Conservation (phyloP, 2,888 invertebrate genomes). For the Amorpha juglandis region DNA sequence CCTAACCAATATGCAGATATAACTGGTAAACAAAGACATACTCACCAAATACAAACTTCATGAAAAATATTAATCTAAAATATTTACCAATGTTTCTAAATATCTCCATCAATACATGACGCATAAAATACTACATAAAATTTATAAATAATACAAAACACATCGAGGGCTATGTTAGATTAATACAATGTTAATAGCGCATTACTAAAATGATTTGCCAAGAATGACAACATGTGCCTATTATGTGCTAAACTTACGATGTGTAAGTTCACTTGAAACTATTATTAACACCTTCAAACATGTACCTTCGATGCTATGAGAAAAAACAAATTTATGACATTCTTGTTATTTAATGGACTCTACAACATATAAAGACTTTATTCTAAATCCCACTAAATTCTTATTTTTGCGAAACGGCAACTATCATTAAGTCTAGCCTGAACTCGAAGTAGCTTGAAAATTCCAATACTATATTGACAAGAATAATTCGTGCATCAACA, state of each 20-base stretch:
- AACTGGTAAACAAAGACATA: neutral
- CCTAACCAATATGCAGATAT: neutral
- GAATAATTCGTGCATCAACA: neutral
- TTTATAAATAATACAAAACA: slow-evolving; percentile 10
- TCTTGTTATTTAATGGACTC: no score
- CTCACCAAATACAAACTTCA: neutral
- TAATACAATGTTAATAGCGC: slow-evolving; percentile 20
- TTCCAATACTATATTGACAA: neutral
- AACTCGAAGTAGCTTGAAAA: neutral
- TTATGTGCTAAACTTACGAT: slow-evolving; percentile 14
- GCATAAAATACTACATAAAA: neutral
- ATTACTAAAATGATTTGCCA: slow-evolving; percentile 17
- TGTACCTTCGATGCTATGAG: neutral
- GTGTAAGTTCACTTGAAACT: neutral
- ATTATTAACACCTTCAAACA: no score
- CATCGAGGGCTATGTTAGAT: slow-evolving; percentile 3
- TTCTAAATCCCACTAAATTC: no score
- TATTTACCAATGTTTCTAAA: neutral
- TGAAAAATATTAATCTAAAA: neutral
- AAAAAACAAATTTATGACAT: no score
- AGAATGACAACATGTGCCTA: slow-evolving; percentile 17
- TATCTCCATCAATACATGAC: neutral
- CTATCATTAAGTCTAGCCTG: no score
- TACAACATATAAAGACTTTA: no score
- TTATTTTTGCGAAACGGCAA: no score